Percentiles rank a stretch among this genome's conserved stretches.
Conservation (phyloP, 2,113 vertebrate genomes). For the Pavo muticus region DNA sequence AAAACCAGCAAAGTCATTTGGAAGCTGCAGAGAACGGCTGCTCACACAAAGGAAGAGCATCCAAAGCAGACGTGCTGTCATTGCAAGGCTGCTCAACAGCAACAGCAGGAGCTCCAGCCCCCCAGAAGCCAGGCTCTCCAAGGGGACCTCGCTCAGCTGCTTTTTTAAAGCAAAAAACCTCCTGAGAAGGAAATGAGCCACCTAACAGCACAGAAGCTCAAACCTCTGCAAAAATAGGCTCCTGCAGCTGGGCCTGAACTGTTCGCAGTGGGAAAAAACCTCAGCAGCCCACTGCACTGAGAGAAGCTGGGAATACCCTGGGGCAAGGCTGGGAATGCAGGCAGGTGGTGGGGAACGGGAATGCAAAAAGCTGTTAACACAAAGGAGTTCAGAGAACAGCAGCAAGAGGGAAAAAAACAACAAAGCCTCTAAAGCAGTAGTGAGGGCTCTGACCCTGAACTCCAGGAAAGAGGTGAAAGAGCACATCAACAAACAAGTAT, state of each 20-base stretch:
- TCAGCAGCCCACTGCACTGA: accelerated
- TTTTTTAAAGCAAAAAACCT: not conserved
- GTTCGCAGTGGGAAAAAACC: not conserved
- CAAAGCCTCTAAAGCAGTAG: not conserved
- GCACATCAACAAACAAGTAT: not conserved
- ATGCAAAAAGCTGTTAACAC: accelerated
- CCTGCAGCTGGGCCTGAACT: not conserved
- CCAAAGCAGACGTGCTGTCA: not conserved
- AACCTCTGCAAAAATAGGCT: not conserved
- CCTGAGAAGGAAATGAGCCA: not conserved
- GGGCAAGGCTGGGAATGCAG: not conserved
- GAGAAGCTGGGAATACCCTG: accelerated
- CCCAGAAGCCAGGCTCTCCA: not conserved
- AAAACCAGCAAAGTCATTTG: not conserved
- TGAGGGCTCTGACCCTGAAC: not conserved
- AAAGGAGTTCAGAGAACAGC: not conserved
- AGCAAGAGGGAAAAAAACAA: not conserved
- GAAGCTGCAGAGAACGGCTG: conserved; percentile 20
- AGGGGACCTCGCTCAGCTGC: not conserved
- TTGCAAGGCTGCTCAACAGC: accelerated
- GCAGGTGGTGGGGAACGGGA: not conserved
- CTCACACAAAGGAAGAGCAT: not conserved
- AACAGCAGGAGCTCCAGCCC: not conserved
- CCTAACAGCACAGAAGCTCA: not conserved
- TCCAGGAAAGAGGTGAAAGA: not conserved